phyloP scores from a whole-genome alignment of 2,113 vertebrate species.

The Indri indri region DNA sequence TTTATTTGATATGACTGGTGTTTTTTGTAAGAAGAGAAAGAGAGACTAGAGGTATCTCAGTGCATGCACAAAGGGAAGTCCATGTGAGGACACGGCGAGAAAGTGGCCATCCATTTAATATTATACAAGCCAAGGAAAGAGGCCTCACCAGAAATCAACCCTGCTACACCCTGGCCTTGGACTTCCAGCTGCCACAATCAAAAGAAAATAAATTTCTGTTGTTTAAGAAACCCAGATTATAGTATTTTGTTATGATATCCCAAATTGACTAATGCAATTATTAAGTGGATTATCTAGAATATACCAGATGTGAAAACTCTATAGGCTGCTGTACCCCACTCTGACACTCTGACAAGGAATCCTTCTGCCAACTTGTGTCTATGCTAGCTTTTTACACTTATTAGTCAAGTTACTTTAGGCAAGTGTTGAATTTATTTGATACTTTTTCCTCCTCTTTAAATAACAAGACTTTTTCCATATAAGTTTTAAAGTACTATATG shows the following conservation, averaged over 20 bases:
- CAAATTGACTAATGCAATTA: neutral
- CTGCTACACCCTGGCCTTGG: neutral
- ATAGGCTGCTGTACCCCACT: neutral
- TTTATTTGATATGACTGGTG: neutral
- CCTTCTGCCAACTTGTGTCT: neutral
- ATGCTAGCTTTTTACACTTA: neutral
- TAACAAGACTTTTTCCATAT: neutral
- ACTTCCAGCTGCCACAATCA: neutral
- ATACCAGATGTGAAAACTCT: neutral
- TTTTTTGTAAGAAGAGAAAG: neutral
- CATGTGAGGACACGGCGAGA: neutral
- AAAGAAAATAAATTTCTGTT: neutral
- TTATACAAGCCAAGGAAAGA: neutral
- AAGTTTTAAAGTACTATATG: neutral
- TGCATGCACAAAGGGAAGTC: neutral
- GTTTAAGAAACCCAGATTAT: accelerated
- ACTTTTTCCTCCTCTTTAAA: neutral
- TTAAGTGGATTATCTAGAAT: neutral
- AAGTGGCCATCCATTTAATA: neutral
- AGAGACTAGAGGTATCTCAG: neutral
- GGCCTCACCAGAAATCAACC: neutral
- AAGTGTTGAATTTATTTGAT: neutral
- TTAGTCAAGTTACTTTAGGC: neutral
- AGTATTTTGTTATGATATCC: neutral
- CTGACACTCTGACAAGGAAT: neutral